phyloP scores from a whole-genome alignment of 2,797 vertebrate species.

The Neosilurus hyrtlii region DNA sequence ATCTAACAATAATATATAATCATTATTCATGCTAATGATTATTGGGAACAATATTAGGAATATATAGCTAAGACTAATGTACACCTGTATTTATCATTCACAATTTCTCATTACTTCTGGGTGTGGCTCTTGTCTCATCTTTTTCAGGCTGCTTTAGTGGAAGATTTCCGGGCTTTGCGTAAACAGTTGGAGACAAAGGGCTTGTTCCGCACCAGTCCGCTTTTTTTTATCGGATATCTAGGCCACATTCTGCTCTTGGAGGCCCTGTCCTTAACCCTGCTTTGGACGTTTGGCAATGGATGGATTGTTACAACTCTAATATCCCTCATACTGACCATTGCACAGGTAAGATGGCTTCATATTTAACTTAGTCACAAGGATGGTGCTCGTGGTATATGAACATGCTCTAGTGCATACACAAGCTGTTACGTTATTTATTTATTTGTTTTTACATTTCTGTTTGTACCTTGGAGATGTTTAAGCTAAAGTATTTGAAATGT shows the following conservation, averaged over 20 bases:
- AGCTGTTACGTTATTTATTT: not conserved
- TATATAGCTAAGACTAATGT: not conserved
- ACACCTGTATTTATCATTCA: not conserved
- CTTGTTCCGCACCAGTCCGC: constrained; percentile 76
- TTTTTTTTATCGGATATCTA: constrained; percentile 85
- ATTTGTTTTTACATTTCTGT: not conserved
- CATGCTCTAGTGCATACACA: not conserved
- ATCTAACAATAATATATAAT: not conserved
- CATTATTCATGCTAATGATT: not conserved
- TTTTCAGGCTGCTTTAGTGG: constrained; percentile 73
- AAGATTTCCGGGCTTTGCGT: constrained; percentile 83
- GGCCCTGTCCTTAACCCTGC: constrained; percentile 75
- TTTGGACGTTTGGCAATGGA: constrained; percentile 80
- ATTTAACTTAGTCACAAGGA: not conserved
- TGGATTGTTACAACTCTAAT: constrained; percentile 83
- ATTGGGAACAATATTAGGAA: not conserved
- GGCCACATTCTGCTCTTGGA: constrained; percentile 87
- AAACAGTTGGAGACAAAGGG: constrained; percentile 76
- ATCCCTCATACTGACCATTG: constrained; percentile 74
- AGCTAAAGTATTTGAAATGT: not conserved
- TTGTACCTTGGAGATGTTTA: not conserved
- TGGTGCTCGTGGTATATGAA: not conserved
- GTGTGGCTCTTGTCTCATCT: not conserved
- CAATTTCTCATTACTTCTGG: not conserved
- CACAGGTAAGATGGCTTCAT: constrained; percentile 76